Evolutionary conservation across 1,140 invertebrate species (phyloP).

Genomic region (Dreissena polymorpha): DNA sequence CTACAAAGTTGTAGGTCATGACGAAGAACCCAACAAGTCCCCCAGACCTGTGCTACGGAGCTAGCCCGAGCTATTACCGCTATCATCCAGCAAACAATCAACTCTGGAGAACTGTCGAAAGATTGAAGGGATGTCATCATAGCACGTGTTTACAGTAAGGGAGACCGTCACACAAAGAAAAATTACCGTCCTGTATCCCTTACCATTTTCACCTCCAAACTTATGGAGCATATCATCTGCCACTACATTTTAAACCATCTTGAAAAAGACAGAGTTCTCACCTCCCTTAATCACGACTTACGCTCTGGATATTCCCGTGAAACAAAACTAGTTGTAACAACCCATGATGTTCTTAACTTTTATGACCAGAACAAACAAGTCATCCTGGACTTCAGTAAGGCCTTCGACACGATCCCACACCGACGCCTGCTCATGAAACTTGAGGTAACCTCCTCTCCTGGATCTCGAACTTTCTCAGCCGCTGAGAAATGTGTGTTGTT

Average conservation of each 20-base stretch:
- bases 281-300: slow-evolving; percentile 43
- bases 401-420: slow-evolving; percentile 56
- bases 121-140: not conserved
- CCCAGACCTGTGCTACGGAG: not conserved
- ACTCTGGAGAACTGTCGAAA: not conserved
- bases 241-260: slow-evolving; percentile 38
- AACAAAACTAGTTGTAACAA: slow-evolving; percentile 42
- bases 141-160: not conserved
- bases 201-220: slow-evolving; percentile 37
- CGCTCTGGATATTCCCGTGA: slow-evolving; percentile 38
- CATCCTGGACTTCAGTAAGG: slow-evolving; percentile 51
- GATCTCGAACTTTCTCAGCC: no score
- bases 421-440: slow-evolving; percentile 30
- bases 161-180: not conserved
- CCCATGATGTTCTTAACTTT: slow-evolving; percentile 14
- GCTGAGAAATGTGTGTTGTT: no score
- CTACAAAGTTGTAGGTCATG: not conserved
- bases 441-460: no score
- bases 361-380: slow-evolving; percentile 31
- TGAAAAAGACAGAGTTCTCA: slow-evolving; percentile 41
- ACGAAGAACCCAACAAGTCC: not conserved
- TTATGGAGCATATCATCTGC: slow-evolving; percentile 51
- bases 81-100: not conserved
- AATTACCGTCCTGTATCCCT: slow-evolving; percentile 13
- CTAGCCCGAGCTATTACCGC: not conserved